A percentile compares a stretch with the other conserved stretches of the same genome.
phyloP scores from a whole-genome alignment of 2,113 vertebrate genomes.

The Lepus europaeus region DNA sequence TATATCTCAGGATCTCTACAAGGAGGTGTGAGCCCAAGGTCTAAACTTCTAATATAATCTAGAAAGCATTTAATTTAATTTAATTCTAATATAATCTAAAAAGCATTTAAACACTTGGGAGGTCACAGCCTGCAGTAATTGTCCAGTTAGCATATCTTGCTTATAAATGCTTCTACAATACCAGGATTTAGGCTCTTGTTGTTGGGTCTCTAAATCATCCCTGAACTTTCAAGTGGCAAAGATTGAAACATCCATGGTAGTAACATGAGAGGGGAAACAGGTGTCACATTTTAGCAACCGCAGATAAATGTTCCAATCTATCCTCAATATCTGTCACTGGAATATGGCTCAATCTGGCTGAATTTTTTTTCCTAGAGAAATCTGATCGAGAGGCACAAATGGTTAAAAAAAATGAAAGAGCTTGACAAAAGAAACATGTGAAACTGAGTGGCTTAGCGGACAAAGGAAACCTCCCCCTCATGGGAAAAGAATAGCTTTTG shows the following conservation, averaged over 20 bases:
- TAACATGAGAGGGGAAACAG: conserved; percentile 16
- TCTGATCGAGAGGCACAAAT: conserved; percentile 68
- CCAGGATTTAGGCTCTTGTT: neutral
- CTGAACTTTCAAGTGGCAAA: neutral
- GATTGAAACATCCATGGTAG: neutral
- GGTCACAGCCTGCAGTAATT: neutral
- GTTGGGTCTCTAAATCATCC: neutral
- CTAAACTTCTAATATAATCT: neutral
- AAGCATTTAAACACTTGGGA: neutral
- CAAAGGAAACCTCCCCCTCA: conserved; percentile 35
- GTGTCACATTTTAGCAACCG: neutral
- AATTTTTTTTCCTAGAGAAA: conserved; percentile 70
- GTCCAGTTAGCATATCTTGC: neutral
- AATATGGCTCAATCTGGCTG: conserved; percentile 72
- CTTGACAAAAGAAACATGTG: conserved; percentile 48
- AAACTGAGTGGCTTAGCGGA: conserved; percentile 30
- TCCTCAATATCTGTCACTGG: conserved; percentile 62
- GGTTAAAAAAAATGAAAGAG: conserved; percentile 74
- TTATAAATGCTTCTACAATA: conserved; percentile 9
- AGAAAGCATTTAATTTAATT: neutral
- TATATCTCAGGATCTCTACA: neutral
- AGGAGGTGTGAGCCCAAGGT: neutral
- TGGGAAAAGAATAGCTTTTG: conserved; percentile 43
- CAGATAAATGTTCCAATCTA: conserved; percentile 29
- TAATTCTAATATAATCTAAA: neutral